Percentiles rank a stretch among this genome's conserved stretches.
Conservation (phyloP, 2,797 vertebrate species). For the Cynodonichthys magdalenae region DNA sequence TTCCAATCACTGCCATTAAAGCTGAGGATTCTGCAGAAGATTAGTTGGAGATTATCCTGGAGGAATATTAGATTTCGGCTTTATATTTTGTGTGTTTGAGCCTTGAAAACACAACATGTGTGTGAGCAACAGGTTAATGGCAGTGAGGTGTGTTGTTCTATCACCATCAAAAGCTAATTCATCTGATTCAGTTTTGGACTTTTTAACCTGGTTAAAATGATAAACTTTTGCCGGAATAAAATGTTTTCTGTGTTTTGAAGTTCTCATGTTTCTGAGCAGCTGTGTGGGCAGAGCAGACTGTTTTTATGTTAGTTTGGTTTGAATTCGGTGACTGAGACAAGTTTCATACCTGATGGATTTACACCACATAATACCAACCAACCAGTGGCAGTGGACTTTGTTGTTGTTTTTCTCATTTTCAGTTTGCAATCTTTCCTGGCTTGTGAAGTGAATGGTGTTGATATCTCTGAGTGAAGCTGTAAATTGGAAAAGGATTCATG, state of each 20-base stretch:
- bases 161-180: background rate
- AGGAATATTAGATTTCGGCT: too few relatives aligned
- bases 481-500: constrained; percentile 25
- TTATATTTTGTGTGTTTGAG: background rate
- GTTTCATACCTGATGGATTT: constrained; percentile 66
- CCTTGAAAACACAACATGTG: constrained; percentile 10
- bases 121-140: background rate
- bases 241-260: too few relatives aligned
- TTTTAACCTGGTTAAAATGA: too few relatives aligned
- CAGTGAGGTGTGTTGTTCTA: background rate
- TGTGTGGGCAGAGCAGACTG: constrained; percentile 24
- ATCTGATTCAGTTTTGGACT: background rate
- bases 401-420: constrained; percentile 10
- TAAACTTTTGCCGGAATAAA: too few relatives aligned
- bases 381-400: background rate
- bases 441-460: background rate
- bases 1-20: constrained; percentile 51
- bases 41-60: too few relatives aligned
- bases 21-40: constrained; percentile 18
- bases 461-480: constrained; percentile 20
- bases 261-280: background rate
- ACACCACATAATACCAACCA: constrained; percentile 38
- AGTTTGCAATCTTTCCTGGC: background rate
- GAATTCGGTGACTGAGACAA: constrained; percentile 21
- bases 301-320: constrained; percentile 31